A percentile compares a stretch with the other conserved stretches of the same genome.
Conservation (phyloP, 2,797 vertebrate species). For the Balearica regulorum region DNA sequence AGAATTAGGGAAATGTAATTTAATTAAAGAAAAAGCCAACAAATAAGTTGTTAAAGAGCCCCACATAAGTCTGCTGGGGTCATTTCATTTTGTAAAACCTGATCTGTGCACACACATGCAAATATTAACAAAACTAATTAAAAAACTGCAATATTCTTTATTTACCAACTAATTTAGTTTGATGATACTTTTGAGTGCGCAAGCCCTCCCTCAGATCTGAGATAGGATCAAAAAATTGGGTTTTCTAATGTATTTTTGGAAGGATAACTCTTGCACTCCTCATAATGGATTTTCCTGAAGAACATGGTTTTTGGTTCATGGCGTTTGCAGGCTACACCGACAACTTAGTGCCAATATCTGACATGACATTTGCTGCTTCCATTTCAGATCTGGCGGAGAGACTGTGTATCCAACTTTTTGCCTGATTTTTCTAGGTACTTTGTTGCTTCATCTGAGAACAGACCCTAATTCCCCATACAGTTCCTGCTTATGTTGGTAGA, state of each 20-base stretch:
- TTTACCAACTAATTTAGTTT: background rate
- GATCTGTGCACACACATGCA: background rate
- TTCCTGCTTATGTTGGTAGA: background rate
- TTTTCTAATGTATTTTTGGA: background rate
- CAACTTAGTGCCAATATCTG: background rate
- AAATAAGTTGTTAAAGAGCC: background rate
- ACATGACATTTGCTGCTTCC: background rate
- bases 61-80: background rate
- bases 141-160: background rate
- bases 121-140: background rate
- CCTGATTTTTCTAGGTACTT: background rate
- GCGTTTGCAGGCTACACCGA: background rate
- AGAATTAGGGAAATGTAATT: background rate
- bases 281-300: background rate
- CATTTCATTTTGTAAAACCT: background rate
- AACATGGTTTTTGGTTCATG: background rate
- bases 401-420: background rate
- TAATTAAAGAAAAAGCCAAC: background rate
- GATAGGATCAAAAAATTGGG: fast-evolving
- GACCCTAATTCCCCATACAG: background rate
- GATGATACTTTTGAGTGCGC: background rate
- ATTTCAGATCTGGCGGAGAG: background rate
- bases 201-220: background rate
- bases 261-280: background rate
- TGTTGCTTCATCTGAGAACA: background rate